Evolutionary conservation across 1,140 invertebrate species (phyloP).

Genomic region (Asbolus verrucosus): DNA sequence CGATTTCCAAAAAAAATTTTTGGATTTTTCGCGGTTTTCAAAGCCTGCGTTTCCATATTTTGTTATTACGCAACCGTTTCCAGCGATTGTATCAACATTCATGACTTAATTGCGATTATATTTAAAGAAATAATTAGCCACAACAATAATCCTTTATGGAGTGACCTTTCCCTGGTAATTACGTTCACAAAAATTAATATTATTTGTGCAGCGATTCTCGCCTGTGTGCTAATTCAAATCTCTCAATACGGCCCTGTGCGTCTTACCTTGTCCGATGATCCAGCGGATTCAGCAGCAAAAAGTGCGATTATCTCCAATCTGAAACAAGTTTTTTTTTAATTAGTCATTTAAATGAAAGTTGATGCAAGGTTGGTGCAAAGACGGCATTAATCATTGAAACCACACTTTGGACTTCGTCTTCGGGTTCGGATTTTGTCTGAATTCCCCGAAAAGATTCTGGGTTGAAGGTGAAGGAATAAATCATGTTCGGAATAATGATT

Average conservation of each 20-base stretch:
- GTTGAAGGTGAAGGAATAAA: too few relatives aligned
- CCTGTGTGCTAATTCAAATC: too few relatives aligned
- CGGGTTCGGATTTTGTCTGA: constrained; percentile 1
- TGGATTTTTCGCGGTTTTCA: neutral
- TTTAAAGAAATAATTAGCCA: constrained; percentile 10
- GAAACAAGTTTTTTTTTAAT: too few relatives aligned
- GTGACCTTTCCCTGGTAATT: too few relatives aligned
- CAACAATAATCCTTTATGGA: too few relatives aligned
- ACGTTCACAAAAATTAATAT: too few relatives aligned
- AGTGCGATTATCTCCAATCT: neutral
- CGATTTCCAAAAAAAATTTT: constrained; percentile 6
- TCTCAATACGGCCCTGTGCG: too few relatives aligned
- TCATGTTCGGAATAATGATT: constrained; percentile 6
- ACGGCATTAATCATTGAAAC: neutral
- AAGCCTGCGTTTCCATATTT: neutral
- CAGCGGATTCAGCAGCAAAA: too few relatives aligned
- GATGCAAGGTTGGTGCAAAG: constrained; percentile 16
- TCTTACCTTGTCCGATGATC: too few relatives aligned
- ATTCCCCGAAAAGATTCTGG: too few relatives aligned
- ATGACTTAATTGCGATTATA: constrained; percentile 11
- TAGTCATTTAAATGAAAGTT: too few relatives aligned
- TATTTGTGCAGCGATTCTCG: too few relatives aligned
- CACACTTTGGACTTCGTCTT: constrained; percentile 12
- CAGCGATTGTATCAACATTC: constrained; percentile 15
- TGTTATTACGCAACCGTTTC: constrained; percentile 20